These are phyloP conservation scores for Platyscapa corneri DNA, from an alignment of 1,140 invertebrate species.

Conservation along the genomic window DNA sequence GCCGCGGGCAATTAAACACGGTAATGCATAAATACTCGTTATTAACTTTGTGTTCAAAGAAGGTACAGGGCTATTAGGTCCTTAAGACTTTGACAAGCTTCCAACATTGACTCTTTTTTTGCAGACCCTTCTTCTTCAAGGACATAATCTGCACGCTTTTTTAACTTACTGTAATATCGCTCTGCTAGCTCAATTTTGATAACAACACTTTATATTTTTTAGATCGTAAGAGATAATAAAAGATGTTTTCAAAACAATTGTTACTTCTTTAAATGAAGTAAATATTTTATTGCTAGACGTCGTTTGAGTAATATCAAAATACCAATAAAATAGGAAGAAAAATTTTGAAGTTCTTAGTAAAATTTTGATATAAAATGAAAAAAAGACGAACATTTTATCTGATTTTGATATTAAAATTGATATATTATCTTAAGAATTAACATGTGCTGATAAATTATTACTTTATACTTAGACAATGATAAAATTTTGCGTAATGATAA, in stretches of 20 bases:
- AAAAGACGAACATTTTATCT: background rate
- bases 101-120: conserved; percentile 18
- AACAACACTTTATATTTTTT: too few relatives aligned
- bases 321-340: background rate
- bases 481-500: background rate
- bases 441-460: background rate
- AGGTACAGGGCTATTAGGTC: conserved; percentile 61
- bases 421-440: background rate
- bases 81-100: conserved; percentile 48
- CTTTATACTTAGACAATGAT: background rate
- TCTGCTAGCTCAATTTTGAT: background rate
- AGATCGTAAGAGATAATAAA: too few relatives aligned
- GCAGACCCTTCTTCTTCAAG: conserved; percentile 25
- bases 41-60: conserved; percentile 68
- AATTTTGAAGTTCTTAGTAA: background rate
- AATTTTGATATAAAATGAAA: background rate
- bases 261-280: too few relatives aligned
- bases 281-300: background rate
- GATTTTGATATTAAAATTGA: background rate
- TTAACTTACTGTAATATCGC: conserved; percentile 37
- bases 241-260: background rate
- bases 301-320: background rate
- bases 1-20: conserved; percentile 65
- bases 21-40: conserved; percentile 68
- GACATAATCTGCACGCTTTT: conserved; percentile 53